These are phyloP conservation scores for Drosophila tristis DNA, from an alignment of 1,140 invertebrate genomes.

Conservation along the genomic window DNA sequence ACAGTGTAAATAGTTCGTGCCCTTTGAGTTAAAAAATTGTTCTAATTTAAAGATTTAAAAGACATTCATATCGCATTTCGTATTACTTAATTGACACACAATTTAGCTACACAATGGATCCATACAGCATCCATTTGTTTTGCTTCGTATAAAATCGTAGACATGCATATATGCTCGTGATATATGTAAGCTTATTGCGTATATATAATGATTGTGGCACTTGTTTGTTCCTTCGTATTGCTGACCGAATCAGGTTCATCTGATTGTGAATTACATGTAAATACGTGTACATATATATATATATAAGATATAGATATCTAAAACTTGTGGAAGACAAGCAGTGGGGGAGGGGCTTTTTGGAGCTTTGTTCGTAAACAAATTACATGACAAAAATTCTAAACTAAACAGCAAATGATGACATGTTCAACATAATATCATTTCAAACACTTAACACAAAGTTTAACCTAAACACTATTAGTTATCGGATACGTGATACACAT, in stretches of 20 bases:
- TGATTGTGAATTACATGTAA: slow-evolving; percentile 10
- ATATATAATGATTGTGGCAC: slow-evolving; percentile 62
- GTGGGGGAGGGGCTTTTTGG: slow-evolving; percentile 17
- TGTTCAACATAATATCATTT: slow-evolving; percentile 81
- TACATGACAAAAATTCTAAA: slow-evolving; percentile 20
- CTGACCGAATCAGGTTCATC: background rate
- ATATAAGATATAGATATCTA: slow-evolving; percentile 28
- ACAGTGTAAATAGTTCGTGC: slow-evolving; percentile 49
- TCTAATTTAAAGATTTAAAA: slow-evolving; percentile 45
- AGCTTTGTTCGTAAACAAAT: slow-evolving; percentile 45
- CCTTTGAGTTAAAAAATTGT: slow-evolving; percentile 47
- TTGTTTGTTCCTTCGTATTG: slow-evolving; percentile 62
- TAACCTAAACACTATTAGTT: slow-evolving; percentile 29
- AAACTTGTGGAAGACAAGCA: slow-evolving; percentile 76
- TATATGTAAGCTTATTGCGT: slow-evolving; percentile 32
- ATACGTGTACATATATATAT: slow-evolving; percentile 32
- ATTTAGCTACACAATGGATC: slow-evolving; percentile 32
- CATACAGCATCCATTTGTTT: background rate
- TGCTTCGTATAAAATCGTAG: slow-evolving; percentile 22
- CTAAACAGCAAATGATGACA: slow-evolving; percentile 67
- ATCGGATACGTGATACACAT: slow-evolving; percentile 10
- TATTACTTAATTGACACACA: slow-evolving; percentile 59
- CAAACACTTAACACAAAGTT: slow-evolving; percentile 57
- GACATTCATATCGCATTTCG: slow-evolving; percentile 23
- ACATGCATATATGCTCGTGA: slow-evolving; percentile 35